Conservation (phyloP, 2,113 vertebrate genomes). For the Euleptes europaea region DNA sequence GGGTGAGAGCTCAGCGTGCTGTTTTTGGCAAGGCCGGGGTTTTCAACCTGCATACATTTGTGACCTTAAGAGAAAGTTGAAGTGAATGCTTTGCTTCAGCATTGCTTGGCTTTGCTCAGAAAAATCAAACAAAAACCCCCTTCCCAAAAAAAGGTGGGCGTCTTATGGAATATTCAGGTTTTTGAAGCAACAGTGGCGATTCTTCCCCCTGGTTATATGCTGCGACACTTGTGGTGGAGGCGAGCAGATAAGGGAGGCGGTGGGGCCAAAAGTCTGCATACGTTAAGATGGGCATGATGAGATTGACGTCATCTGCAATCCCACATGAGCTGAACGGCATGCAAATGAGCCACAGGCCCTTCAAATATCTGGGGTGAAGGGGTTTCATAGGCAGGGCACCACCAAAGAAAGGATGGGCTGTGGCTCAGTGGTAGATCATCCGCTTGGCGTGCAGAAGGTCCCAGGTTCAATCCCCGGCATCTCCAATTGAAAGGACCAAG, state of each 20-base stretch:
- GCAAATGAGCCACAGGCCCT: too few species aligned
- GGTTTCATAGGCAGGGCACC: too few species aligned
- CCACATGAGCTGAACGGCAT: too few species aligned
- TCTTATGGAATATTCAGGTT: slow-evolving; percentile 26
- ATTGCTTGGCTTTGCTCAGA: slow-evolving; percentile 54
- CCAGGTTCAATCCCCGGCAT: too few species aligned
- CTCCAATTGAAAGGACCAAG: too few species aligned
- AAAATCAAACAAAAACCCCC: slow-evolving; percentile 11
- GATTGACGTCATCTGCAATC: too few species aligned
- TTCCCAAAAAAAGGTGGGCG: slow-evolving; percentile 57
- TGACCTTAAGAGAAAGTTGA: slow-evolving; percentile 75
- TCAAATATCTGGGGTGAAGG: too few species aligned
- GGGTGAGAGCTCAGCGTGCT: slow-evolving; percentile 74
- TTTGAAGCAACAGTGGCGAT: slow-evolving; percentile 55
- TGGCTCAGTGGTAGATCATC: too few species aligned
- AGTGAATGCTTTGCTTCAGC: slow-evolving; percentile 70
- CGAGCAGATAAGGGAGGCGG: slow-evolving; percentile 34
- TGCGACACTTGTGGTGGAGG: slow-evolving; percentile 55
- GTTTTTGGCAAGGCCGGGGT: slow-evolving; percentile 75
- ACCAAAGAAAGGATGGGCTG: too few species aligned
- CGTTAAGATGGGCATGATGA: slow-evolving; percentile 39
- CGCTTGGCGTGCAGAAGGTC: too few species aligned
- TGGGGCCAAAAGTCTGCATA: slow-evolving; percentile 31
- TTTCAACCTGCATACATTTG: slow-evolving; percentile 81
- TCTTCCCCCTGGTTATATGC: slow-evolving; percentile 57